Conservation (phyloP, 37 sponge, comb jelly and placozoan genomes). For the Geodia barretti region DNA sequence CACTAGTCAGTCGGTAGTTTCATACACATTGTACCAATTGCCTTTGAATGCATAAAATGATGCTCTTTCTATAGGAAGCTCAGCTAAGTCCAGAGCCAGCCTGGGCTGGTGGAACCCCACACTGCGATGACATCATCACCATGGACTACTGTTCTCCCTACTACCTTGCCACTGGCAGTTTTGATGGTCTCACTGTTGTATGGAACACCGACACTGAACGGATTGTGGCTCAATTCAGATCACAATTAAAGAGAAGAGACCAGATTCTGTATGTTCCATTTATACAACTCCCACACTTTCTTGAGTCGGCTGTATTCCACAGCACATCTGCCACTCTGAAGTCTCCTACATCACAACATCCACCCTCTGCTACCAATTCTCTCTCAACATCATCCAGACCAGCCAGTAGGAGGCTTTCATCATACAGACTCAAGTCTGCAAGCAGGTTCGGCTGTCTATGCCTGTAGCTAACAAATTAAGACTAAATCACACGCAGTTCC, state of each 20-base stretch:
- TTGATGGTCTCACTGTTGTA: slow-evolving; percentile 89
- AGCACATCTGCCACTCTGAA: not conserved
- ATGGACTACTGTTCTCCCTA: slow-evolving; percentile 76
- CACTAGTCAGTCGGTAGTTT: slow-evolving; percentile 59
- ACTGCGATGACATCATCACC: slow-evolving; percentile 90
- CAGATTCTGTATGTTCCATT: slow-evolving; percentile 29
- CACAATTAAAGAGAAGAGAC: slow-evolving; percentile 18
- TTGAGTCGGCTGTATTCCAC: not conserved
- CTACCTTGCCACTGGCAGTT: slow-evolving; percentile 95
- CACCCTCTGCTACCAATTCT: not conserved
- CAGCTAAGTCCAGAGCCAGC: slow-evolving; percentile 27
- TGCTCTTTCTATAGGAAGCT: too few relatives aligned
- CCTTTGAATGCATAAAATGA: too few relatives aligned
- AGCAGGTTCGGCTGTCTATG: not conserved
- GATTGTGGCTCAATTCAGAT: slow-evolving; percentile 56
- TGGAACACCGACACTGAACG: slow-evolving; percentile 94
- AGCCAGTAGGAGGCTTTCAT: slow-evolving; percentile 57
- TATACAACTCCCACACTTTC: too few relatives aligned
- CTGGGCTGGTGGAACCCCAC: slow-evolving; percentile 45
- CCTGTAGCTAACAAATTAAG: too few relatives aligned
- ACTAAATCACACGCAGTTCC: not conserved
- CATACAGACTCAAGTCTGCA: slow-evolving; percentile 28
- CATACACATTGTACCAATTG: too few relatives aligned
- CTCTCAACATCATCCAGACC: slow-evolving; percentile 47
- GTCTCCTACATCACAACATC: too few relatives aligned